Evolutionary conservation across 2,888 invertebrate genomes (phyloP), one percentile per base, ranked within the genome.

Genomic region (Trissolcus japonicus): DNA sequence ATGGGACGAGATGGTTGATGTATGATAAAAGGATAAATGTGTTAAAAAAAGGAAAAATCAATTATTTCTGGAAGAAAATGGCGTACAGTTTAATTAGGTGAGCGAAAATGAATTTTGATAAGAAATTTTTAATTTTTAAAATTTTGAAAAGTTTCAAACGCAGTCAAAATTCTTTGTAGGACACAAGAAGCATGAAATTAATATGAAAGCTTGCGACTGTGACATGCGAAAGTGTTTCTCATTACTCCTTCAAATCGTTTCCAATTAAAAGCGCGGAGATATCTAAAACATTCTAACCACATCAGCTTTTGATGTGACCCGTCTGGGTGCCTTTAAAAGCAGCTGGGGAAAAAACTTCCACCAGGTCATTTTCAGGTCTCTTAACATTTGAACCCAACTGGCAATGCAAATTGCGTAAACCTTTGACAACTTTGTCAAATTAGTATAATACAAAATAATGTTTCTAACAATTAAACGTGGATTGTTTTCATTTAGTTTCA

Each of bases 221-320:
- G 55, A 57, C 68, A 43, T n/a, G 21, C 35, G 25, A 50, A 61
- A 19, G 17, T 51, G 21, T 16, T 56, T 29, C 41, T 50, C 55
- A 60, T 69, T 61, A 50, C 25, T 16, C 3, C 40, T 1, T 13
- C 16, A 61, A 69, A 61, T 14, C 56, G 16, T 43, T 21, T 62
- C 56, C 56, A 69, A 69, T 69, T 69, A 69, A 69, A 69, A 69
- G 35, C 11, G 16, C 19, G 17, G 16, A 53, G 16, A 29, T 59
- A 46, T 50, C 53, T 61, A 40, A 69, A 69, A 55, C 59, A 51
- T 59, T 68, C 56, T 69, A 69, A 62, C 21, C 51, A 43, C 56
- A 56, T 56, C 50, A 71, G 51, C 29, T 19, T 46, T 60, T 7
- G 29, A 40, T 25, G 9, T 16, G 46, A 21, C 14, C 11, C 40